Percentiles rank a stretch among this genome's conserved stretches.
These are phyloP conservation scores for Zenarchopterus dispar DNA, from an alignment of 2,797 vertebrate species.

Conservation along the genomic window DNA sequence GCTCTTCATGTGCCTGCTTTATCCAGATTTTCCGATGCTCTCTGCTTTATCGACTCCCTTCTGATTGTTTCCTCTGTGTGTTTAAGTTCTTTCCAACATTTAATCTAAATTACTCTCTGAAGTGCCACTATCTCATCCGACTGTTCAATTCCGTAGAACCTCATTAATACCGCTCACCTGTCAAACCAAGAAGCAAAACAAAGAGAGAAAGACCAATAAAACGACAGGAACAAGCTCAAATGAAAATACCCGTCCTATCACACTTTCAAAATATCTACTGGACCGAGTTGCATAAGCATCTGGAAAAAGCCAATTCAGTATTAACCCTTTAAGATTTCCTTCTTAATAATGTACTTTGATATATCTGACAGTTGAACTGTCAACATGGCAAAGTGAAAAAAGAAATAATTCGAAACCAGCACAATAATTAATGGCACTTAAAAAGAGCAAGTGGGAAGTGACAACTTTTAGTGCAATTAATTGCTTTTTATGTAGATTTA, in stretches of 20 bases:
- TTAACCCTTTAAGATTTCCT: constrained; percentile 9
- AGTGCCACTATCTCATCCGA: constrained; percentile 55
- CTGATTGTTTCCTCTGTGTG: constrained; percentile 37
- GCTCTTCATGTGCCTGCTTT: constrained; percentile 18
- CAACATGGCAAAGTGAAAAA: no score
- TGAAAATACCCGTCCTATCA: neutral
- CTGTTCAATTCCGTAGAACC: constrained; percentile 50
- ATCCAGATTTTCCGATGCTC: constrained; percentile 38
- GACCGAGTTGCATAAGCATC: no score
- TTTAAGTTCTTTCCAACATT: constrained; percentile 49
- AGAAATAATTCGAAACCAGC: no score
- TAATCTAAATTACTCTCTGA: constrained; percentile 54
- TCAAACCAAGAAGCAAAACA: constrained; percentile 19
- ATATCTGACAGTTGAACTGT: constrained; percentile 26
- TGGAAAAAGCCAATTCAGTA: neutral
- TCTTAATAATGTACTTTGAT: constrained; percentile 37
- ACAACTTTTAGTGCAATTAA: no score
- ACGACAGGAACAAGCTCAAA: constrained; percentile 28
- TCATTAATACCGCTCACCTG: constrained; percentile 62
- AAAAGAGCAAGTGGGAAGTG: no score
- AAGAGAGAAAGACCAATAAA: constrained; percentile 32
- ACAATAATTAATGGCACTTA: no score
- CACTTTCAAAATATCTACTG: no score
- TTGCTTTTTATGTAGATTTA: no score
- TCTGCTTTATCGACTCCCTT: constrained; percentile 20